These are phyloP conservation scores for Xenopus borealis DNA, from an alignment of 2,113 vertebrate genomes.

Conservation along the genomic window DNA sequence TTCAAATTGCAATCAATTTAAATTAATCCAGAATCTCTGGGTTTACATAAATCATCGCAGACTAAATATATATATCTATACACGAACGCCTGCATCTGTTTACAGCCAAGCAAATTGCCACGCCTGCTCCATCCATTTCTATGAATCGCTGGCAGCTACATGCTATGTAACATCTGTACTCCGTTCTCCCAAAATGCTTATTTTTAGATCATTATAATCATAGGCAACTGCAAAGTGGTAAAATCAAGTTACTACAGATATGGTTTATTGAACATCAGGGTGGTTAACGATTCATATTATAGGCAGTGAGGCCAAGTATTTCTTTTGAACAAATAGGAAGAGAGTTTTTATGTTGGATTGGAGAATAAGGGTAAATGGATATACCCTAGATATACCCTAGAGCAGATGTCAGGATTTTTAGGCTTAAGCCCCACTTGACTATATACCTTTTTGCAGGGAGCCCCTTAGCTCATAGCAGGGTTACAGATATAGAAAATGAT, in stretches of 20 bases:
- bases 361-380: no score
- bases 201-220: background rate
- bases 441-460: no score
- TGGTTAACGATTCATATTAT: constrained; percentile 7
- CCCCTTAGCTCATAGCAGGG: no score
- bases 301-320: background rate
- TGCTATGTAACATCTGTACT: background rate
- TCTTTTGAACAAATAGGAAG: background rate
- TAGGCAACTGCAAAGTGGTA: background rate
- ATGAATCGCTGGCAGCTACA: constrained; percentile 1
- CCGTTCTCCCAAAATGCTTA: background rate
- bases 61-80: constrained; percentile 7
- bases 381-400: no score
- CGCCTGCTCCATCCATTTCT: constrained; percentile 6
- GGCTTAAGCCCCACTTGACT: no score
- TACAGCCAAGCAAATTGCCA: constrained; percentile 3
- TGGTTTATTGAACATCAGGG: background rate
- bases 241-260: background rate
- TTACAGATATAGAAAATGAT: no score
- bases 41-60: constrained; percentile 35
- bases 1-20: constrained; percentile 41
- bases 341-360: no score
- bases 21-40: constrained; percentile 27
- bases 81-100: constrained; percentile 19
- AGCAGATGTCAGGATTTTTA: no score